These are phyloP conservation scores for Callopanchax toddi DNA, from an alignment of 2,113 vertebrate species.

Conservation along the genomic window DNA sequence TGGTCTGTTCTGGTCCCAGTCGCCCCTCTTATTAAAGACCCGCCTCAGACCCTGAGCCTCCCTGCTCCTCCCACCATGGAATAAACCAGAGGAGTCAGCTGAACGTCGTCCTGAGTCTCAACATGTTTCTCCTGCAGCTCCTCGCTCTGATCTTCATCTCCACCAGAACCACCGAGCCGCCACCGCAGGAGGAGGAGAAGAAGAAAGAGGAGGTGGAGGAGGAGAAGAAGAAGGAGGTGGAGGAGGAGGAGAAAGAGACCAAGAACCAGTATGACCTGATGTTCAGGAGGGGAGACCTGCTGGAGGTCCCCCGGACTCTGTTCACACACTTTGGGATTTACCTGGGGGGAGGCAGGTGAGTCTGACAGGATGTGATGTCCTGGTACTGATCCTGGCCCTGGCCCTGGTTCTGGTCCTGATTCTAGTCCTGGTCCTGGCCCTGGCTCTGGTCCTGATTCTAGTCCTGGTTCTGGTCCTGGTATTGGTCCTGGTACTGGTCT, in stretches of 20 bases:
- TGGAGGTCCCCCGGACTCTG: constrained; percentile 91
- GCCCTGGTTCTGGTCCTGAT: too few relatives aligned
- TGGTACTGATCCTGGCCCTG: too few relatives aligned
- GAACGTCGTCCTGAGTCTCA: not conserved
- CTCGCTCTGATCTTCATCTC: constrained; percentile 57
- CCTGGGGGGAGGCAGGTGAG: constrained; percentile 80
- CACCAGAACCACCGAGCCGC: constrained; percentile 27
- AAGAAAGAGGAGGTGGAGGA: not conserved
- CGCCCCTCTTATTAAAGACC: too few relatives aligned
- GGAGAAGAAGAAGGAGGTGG: not conserved
- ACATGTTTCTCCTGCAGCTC: constrained; percentile 62
- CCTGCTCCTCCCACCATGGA: constrained; percentile 4
- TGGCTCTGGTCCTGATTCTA: too few relatives aligned
- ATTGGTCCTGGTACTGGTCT: too few relatives aligned
- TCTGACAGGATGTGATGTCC: not conserved
- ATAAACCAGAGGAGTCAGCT: not conserved
- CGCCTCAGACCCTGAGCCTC: constrained; percentile 3
- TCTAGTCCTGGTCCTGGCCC: too few relatives aligned
- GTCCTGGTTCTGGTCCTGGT: too few relatives aligned
- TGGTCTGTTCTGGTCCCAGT: too few relatives aligned
- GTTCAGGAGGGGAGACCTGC: constrained; percentile 87
- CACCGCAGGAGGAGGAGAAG: not conserved
- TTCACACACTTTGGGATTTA: constrained; percentile 96
- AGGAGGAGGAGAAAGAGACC: not conserved
- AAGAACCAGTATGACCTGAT: constrained; percentile 7